Conservation (phyloP, 2,113 vertebrate genomes). For the Salvator merianae region DNA sequence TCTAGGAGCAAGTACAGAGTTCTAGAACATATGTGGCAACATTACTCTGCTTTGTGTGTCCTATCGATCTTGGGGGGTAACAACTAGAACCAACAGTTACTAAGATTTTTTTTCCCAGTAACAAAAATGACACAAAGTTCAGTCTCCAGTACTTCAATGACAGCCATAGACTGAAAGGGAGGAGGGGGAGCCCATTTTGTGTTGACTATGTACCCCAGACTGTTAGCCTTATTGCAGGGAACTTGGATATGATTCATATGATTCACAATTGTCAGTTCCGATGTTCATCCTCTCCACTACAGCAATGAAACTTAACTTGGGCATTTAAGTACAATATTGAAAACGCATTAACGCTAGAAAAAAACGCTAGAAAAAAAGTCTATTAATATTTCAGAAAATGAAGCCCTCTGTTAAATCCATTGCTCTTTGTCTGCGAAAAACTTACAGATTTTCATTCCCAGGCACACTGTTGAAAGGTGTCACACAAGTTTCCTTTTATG, state of each 20-base stretch:
- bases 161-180: too few species aligned
- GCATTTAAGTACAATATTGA: background rate
- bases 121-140: too few species aligned
- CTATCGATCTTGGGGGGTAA: too few species aligned
- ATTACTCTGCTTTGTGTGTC: too few species aligned
- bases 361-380: background rate
- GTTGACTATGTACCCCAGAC: background rate
- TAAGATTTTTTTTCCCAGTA: too few species aligned
- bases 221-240: background rate
- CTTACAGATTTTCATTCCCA: background rate
- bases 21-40: too few species aligned
- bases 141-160: too few species aligned
- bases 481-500: constrained; percentile 15
- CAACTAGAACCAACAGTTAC: too few species aligned
- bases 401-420: background rate
- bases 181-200: too few species aligned
- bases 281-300: background rate
- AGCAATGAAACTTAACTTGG: background rate
- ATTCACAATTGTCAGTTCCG: background rate
- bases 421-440: background rate
- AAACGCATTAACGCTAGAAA: background rate
- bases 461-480: background rate
- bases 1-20: too few species aligned
- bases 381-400: background rate
- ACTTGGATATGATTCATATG: background rate